Percentiles rank a stretch among this genome's conserved stretches.
These are phyloP conservation scores for Phoxinus dragarum DNA, from an alignment of 2,797 vertebrate genomes.

Conservation along the genomic window DNA sequence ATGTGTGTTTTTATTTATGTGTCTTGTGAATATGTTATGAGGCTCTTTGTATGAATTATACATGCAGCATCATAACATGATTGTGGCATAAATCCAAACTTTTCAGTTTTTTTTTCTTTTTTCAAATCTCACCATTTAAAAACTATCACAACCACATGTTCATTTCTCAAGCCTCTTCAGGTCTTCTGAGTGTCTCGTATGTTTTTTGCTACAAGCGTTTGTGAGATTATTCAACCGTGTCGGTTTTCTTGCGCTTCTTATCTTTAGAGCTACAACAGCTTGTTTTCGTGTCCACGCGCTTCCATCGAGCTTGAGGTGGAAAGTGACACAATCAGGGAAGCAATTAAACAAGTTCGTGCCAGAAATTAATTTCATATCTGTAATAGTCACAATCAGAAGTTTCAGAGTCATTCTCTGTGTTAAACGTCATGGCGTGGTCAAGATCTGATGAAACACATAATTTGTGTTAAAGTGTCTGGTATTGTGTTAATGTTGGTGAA, in stretches of 20 bases:
- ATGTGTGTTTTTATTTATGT: not conserved
- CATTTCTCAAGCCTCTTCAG: not conserved
- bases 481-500: not conserved
- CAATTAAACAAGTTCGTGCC: not conserved
- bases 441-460: not conserved
- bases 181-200: constrained; percentile 1
- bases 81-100: not conserved
- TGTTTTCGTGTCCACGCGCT: not conserved
- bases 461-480: not conserved
- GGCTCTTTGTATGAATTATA: constrained; percentile 29
- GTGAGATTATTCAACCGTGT: not conserved
- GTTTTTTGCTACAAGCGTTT: not conserved
- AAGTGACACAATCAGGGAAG: not conserved
- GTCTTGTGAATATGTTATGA: constrained; percentile 1
- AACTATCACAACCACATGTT: not conserved
- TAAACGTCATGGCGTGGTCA: not conserved
- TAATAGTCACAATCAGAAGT: not conserved
- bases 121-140: not conserved
- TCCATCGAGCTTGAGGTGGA: not conserved
- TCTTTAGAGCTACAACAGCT: constrained; percentile 7
- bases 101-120: not conserved
- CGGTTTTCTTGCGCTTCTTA: constrained; percentile 4
- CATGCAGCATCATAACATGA: constrained; percentile 1
- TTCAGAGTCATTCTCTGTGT: not conserved
- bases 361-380: not conserved